Base-by-base conservation (phyloP, 2,888 invertebrate genomes). In the Fragum whitleyi region DNA sequence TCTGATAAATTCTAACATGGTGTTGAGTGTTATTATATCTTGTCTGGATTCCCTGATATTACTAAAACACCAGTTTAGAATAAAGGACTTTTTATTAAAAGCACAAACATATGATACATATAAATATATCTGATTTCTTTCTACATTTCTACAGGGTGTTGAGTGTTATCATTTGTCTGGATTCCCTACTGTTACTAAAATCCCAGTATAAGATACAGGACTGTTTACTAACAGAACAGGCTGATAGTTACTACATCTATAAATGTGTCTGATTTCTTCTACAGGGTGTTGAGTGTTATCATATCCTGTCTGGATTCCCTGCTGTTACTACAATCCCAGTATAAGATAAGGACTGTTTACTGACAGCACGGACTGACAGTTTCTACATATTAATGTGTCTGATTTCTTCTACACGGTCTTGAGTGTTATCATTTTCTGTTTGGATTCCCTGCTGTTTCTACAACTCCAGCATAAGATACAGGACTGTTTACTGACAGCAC, bases 291-390 rank as follows among this genome's bases (percentile, higher is more conserved):
- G 32, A 36, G 32, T 36, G 32, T 36, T 3, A 36, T 36, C 91
- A 90, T 91, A n/a, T n/a, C n/a, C 5, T 94, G 93, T 86, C 88
- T 94, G 72, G 94, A 94, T 78, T 91, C 92, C 1, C 88, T 89
- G 69, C 90, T 94, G 5, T 86, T 94, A 70, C 86, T 94, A 36
- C 91, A 94, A 87, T 90, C 91, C 3, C 94, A 94, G 87, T 94
- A 92, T 87, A 90, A 91, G 71, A 89, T 93, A 77, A 90, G 75
- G 92, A 92, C 51, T 77, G 88, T 23, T 82, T 94, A 57, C 86
- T 94, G 36, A 74, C 78, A 29, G 87, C 90, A 0, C 94, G 94
- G 86, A 82, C 87, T n/a, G n/a, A n/a, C n/a, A n/a, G n/a, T 5
- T 88, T 88, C n/a, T n/a, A n/a, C n/a, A n/a, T n/a, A n/a, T n/a